Percentiles rank a stretch among this genome's conserved stretches.
These are phyloP conservation scores for Drosophila ustulata DNA, from an alignment of 2,888 invertebrate species.

Conservation along the genomic window DNA sequence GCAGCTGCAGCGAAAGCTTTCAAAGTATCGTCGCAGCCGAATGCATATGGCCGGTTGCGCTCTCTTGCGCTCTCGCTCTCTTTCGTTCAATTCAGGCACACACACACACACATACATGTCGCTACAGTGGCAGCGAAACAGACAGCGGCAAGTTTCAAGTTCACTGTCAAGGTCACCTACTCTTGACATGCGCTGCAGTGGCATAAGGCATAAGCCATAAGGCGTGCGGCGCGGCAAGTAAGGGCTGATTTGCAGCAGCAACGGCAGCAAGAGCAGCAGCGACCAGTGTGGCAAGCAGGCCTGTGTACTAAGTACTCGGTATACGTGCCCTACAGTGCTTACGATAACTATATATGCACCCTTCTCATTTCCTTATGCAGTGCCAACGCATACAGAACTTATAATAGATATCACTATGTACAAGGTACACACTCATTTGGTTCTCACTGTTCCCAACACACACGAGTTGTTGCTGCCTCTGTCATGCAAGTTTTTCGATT, in stretches of 20 bases:
- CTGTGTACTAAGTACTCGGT: constrained; percentile 3
- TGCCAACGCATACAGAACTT: constrained; percentile 42
- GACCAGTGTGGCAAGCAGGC: constrained; percentile 3
- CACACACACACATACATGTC: constrained; percentile 22
- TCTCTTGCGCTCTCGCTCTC: constrained; percentile 10
- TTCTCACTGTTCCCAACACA: constrained; percentile 2
- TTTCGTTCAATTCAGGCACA: constrained; percentile 23
- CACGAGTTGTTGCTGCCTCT: not conserved
- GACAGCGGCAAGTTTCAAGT: constrained; percentile 87
- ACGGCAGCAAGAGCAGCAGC: not conserved
- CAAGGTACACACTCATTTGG: not conserved
- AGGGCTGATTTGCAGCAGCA: constrained; percentile 57
- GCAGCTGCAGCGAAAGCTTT: constrained; percentile 44
- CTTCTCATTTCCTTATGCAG: constrained; percentile 8
- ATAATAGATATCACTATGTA: constrained; percentile 34
- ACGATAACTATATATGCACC: constrained; percentile 40
- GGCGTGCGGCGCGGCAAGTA: constrained; percentile 19
- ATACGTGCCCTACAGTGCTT: constrained; percentile 47
- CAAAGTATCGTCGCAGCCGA: not conserved
- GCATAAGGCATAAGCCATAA: constrained; percentile 3
- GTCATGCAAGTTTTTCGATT: constrained; percentile 25
- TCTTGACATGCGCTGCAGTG: constrained; percentile 87
- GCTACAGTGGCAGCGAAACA: constrained; percentile 18
- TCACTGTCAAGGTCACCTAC: constrained; percentile 93
- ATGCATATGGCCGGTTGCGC: constrained; percentile 13